Evolutionary conservation across 2,888 invertebrate genomes (phyloP).

Genomic region (Ametastegia equiseti): DNA sequence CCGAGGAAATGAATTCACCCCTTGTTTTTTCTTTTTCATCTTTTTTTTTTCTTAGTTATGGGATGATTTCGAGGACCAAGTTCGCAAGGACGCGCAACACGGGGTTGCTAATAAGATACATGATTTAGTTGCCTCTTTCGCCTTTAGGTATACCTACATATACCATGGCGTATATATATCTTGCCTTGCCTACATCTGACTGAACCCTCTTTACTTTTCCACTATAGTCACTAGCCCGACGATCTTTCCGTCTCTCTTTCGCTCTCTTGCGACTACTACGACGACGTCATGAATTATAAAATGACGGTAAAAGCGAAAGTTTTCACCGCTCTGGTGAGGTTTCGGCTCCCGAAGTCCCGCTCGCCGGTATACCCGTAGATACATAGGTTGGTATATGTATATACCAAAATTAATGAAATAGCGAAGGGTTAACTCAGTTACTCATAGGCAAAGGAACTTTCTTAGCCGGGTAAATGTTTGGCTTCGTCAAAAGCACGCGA

Average conservation of each 20-base stretch:
- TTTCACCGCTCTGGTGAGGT: slow-evolving; percentile 58
- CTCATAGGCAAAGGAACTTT: slow-evolving; percentile 64
- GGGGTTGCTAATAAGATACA: slow-evolving; percentile 68
- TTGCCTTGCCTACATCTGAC: slow-evolving; percentile 4
- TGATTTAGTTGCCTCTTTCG: slow-evolving; percentile 68
- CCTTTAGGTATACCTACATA: not conserved
- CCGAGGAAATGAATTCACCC: too few species aligned
- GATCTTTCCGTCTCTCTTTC: slow-evolving; percentile 30
- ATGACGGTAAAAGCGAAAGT: slow-evolving; percentile 75
- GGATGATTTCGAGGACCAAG: not conserved
- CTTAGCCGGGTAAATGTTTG: slow-evolving; percentile 69
- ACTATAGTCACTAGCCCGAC: slow-evolving; percentile 21
- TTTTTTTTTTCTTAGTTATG: not conserved
- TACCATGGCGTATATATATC: not conserved
- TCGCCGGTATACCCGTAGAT: too few species aligned
- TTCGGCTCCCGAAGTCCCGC: slow-evolving; percentile 53
- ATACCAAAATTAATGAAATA: slow-evolving; percentile 74
- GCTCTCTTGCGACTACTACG: slow-evolving; percentile 61
- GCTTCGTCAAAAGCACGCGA: slow-evolving; percentile 54
- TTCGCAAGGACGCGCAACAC: not conserved
- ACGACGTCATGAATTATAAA: slow-evolving; percentile 74
- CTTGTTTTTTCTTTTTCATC: not conserved
- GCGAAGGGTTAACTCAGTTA: slow-evolving; percentile 71
- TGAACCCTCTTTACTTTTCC: slow-evolving; percentile 40
- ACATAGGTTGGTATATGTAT: too few species aligned